Base-by-base conservation (phyloP, 2,888 invertebrate genomes). In the Phyllotreta striolata region DNA sequence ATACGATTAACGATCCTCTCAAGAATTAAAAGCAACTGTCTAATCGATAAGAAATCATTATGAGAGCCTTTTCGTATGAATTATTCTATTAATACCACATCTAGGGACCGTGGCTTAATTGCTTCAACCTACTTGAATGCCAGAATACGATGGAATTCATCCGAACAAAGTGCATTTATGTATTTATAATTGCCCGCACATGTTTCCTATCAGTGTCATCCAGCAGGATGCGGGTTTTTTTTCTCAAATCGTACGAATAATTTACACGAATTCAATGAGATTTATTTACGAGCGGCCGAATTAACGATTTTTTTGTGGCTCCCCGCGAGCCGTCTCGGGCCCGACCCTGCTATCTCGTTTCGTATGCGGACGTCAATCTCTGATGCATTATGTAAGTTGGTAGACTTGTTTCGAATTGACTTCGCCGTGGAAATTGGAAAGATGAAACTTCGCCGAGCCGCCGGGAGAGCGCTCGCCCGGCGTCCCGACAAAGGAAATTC, bases 361-460 rank as follows among this genome's bases (percentile, higher is more conserved):
- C 64, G 72, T 73, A 72, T 74, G 69, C 72, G 64, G 63, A 51
- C 68, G 67, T 63, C 69, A 68, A 71, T 67, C 62, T 63, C 70
- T 71, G 71, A 73, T 75, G 73, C 70, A 75, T 75, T 75, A 75
- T 75, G 73, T 68, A 73, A 69, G 68, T 70, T 68, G 66, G 66
- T 60, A 52, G 66, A 68, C 65, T 63, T 52, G 64, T 57, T 51
- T 61, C 61, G 68, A 56, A 65, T 68, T 69, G 61, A 64, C 59
- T 68, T 69, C 56, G 60, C 55, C 68, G 68, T 68, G 68, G 66
- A 70, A 70, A 70, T 67, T 63, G 63, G 55, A 58, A 64, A 67
- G 64, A 68, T 68, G 64, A 62, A 66, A 66, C 59, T 68, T 61
- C 63, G 49, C 14, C 41, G 39, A 41, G 12, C 59, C 49, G 51